phyloP scores from a whole-genome alignment of 2,113 vertebrate genomes.

The Halichoeres trimaculatus region DNA sequence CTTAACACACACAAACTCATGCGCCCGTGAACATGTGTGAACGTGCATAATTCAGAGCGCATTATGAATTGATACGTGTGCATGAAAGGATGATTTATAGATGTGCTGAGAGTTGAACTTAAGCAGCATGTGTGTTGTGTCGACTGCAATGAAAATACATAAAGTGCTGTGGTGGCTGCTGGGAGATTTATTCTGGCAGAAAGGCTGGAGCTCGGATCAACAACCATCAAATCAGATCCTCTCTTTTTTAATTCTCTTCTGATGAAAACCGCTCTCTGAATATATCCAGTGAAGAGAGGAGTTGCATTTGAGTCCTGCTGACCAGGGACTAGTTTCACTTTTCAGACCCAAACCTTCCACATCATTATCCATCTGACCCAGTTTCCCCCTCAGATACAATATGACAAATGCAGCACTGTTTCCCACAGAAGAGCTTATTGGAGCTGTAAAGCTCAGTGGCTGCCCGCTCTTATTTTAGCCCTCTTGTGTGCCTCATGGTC shows the following conservation, averaged over 20 bases:
- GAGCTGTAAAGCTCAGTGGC: conserved; percentile 58
- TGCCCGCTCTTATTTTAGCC: conserved; percentile 74
- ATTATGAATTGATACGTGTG: conserved; percentile 54
- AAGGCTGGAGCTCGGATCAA: conserved; percentile 5
- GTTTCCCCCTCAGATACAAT: conserved; percentile 64
- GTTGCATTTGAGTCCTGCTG: background rate
- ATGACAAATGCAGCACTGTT: conserved; percentile 62
- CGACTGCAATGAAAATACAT: conserved; percentile 10
- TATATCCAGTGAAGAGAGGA: conserved; percentile 5
- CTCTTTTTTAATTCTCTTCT: background rate
- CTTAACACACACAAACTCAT: conserved; percentile 19
- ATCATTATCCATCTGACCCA: conserved; percentile 70
- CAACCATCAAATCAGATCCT: conserved; percentile 10
- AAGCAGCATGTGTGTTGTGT: conserved; percentile 26
- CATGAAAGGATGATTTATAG: conserved; percentile 40
- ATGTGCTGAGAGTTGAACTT: conserved; percentile 30
- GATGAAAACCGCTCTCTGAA: background rate
- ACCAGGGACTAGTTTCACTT: conserved; percentile 41
- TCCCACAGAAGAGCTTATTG: conserved; percentile 65
- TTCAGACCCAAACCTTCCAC: conserved; percentile 33
- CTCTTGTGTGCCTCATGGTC: conserved; percentile 67
- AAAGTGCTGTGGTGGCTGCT: conserved; percentile 11
- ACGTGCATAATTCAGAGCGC: conserved; percentile 37
- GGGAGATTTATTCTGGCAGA: background rate
- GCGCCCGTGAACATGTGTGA: conserved; percentile 21